Evolutionary conservation across 2,888 invertebrate genomes (phyloP), one percentile per base, ranked within the genome.

Genomic region (Lepidochrysops patricia): DNA sequence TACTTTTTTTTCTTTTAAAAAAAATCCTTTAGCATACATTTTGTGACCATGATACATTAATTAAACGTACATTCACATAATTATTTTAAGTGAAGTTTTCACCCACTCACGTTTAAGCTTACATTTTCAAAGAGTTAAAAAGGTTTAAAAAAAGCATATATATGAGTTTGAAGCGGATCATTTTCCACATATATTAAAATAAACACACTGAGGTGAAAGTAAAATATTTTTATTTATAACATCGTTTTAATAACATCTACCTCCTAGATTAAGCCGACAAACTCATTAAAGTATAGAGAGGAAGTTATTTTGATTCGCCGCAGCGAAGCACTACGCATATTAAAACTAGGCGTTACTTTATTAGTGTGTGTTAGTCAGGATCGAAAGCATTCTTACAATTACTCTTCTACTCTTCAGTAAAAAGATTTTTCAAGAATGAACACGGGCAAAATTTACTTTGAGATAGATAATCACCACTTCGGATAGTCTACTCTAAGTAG

Each of bases 221-320:
- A n/a, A n/a, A n/a, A n/a, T n/a, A n/a, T n/a, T n/a, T n/a, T n/a
- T n/a, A n/a, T n/a, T n/a, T n/a, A n/a, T n/a, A n/a, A n/a, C n/a
- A 23, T 19, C 9, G 4, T 19, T 19, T 7, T 43, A 12, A 43
- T 50, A 50, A 13, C 50, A 23, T 19, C 29, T n/a, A 19, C 19
- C 32, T 48, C 57, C 43, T 29, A 7, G 43, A 43, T 19, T 48
- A 58, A 4, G 12, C n/a, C 7, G 19, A 48, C 48, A 58, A 58
- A 58, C 57, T 58, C 48, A 58, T 58, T 58, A 58, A 58, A 32
- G 48, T 58, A 29, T 43, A 58, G 27, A 43, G 32, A n/a, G 27
- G 12, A 58, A 58, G 57, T 58, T 58, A 49, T 58, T 49, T 58
- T 49, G 57, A 58, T 58, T 58, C 37, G 29, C 48, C 43, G 43